Percentiles rank a stretch among this genome's conserved stretches.
These are phyloP conservation scores for Scolanthus callimorphus DNA, from an alignment of 92 coral and sea anemone genomes.

Conservation along the genomic window DNA sequence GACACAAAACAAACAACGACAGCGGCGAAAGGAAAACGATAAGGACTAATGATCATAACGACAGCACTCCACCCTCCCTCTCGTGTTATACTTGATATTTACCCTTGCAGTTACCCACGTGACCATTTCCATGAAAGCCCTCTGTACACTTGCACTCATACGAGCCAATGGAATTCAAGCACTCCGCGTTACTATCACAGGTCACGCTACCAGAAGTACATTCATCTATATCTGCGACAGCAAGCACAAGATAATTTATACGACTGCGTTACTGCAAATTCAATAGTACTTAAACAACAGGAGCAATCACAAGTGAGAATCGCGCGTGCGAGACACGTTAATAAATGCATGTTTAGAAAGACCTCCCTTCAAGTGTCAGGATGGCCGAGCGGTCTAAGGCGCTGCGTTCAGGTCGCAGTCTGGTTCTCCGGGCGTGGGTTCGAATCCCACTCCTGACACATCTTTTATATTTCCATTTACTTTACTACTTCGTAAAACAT, in stretches of 20 bases:
- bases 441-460: constrained; percentile 80
- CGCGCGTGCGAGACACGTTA: not conserved
- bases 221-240: constrained; percentile 23
- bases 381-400: constrained; percentile 87
- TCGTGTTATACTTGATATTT: too few species aligned
- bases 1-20: too few species aligned
- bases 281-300: too few species aligned
- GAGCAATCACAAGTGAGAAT: not conserved
- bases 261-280: too few species aligned
- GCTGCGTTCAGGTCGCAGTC: constrained; percentile 87
- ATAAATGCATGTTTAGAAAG: not conserved
- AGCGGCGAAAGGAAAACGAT: too few species aligned
- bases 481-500: too few species aligned
- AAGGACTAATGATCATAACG: too few species aligned
- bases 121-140: constrained; percentile 6
- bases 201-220: constrained; percentile 2
- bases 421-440: constrained; percentile 86
- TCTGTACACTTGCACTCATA: constrained; percentile 7
- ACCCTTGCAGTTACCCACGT: not conserved
- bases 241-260: too few species aligned
- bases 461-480: too few species aligned
- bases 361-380: constrained; percentile 14
- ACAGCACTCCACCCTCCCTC: too few species aligned
- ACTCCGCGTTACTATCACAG: not conserved
- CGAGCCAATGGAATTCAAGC: constrained; percentile 12